Evolutionary conservation across 2,888 invertebrate genomes (phyloP), one percentile per base, ranked within the genome.

Genomic region (Agonopterix arenella): DNA sequence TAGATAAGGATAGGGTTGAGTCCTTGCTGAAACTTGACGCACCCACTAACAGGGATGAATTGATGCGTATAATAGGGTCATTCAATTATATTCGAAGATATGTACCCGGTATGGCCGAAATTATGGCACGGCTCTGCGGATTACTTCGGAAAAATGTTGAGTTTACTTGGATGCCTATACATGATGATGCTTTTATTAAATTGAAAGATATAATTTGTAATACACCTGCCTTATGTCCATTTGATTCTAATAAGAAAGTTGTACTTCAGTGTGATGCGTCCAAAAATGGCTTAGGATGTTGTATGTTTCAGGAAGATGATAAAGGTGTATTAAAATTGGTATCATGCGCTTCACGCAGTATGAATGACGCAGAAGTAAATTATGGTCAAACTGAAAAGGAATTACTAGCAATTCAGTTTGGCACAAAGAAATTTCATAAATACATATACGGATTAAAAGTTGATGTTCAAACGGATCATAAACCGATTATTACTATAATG

Each of bases 71-170:
- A 8, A 28, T 55, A 18, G 58, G 55, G 2, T 58, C 52, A 5
- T 56, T 54, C 37, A 55, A 51, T 40, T 57, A 57, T 53, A 47
- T 54, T 4, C 36, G 54, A 5, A 45, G 54, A 16, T 57, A 57
- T 53, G 46, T 57, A 4, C 57, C 54, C 8, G 49, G 50, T 10
- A 57, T 54, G 57, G 54, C 51, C 13, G 43, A 54, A 8, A 8
- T 52, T 43, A 57, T 57, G 54, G 13, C 56, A 28, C 51, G 51
- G 7, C 41, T 57, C 1, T 51, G 44, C 45, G 53, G 37, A 44
- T 41, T 57, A 10, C 45, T 54, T 28, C 45, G 46, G 8, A 54
- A 57, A 37, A 44, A 57, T 47, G 16, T 40, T 8, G 50, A 55
- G 2, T 55, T 57, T 51, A 9, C 36, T 4, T 57, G 55, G 55